phyloP scores from a whole-genome alignment of 2,113 vertebrate genomes.

The Proterorhinus semilunaris region DNA sequence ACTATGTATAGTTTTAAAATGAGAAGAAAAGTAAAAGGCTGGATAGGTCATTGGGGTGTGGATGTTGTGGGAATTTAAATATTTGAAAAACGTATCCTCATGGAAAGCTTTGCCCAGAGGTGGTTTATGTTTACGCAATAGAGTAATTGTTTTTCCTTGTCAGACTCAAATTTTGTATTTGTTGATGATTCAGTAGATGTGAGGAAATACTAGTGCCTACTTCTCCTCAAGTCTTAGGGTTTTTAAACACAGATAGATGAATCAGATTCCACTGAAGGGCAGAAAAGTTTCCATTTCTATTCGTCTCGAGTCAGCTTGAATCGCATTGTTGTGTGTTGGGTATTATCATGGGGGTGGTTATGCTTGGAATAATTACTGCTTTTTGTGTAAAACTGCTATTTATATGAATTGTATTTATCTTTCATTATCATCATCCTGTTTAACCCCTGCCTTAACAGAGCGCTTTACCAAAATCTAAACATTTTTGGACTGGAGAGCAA shows the following conservation, averaged over 20 bases:
- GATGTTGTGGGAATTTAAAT: slow-evolving; percentile 18
- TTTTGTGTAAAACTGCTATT: too few relatives aligned
- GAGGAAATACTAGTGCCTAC: neutral
- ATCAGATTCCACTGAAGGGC: neutral
- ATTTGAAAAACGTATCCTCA: slow-evolving; percentile 10
- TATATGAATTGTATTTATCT: too few relatives aligned
- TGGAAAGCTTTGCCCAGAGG: neutral
- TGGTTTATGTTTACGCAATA: neutral
- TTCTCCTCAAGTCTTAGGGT: slow-evolving; percentile 24
- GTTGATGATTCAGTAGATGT: slow-evolving; percentile 39
- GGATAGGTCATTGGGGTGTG: slow-evolving; percentile 20
- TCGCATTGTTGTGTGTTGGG: too few relatives aligned
- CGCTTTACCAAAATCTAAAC: too few relatives aligned
- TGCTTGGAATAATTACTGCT: too few relatives aligned
- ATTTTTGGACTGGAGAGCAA: too few relatives aligned
- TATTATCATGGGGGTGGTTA: too few relatives aligned
- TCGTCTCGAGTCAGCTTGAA: too few relatives aligned
- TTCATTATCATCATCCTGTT: too few relatives aligned
- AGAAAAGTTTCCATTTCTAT: too few relatives aligned
- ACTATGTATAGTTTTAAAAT: neutral
- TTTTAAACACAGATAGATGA: neutral
- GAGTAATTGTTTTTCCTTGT: slow-evolving; percentile 11
- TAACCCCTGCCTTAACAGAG: too few relatives aligned
- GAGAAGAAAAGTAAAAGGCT: neutral
- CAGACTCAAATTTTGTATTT: slow-evolving; percentile 11